Evolutionary conservation across 92 coral and sea anemone species (phyloP).

Genomic region (Porites divaricata): DNA sequence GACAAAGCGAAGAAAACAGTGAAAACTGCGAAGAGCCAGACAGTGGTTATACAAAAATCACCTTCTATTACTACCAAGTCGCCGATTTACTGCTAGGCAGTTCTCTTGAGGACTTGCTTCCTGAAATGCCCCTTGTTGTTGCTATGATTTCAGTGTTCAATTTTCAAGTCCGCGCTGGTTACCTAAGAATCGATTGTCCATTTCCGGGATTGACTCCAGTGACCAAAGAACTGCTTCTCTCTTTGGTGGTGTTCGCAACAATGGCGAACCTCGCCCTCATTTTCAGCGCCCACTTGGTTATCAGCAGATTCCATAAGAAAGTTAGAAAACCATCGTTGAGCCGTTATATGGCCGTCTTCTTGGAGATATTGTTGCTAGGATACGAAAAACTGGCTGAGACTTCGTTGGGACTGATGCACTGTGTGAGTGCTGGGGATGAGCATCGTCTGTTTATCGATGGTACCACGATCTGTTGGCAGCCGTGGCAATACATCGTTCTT

Average conservation of each 20-base stretch:
- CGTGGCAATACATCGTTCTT: slow-evolving; percentile 59
- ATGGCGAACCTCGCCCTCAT: slow-evolving; percentile 44
- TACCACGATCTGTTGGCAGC: slow-evolving; percentile 48
- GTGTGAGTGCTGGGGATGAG: slow-evolving; percentile 50
- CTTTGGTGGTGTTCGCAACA: slow-evolving; percentile 51
- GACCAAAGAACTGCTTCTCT: slow-evolving; percentile 61
- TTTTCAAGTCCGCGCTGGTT: slow-evolving; percentile 25
- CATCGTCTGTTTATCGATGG: slow-evolving; percentile 55
- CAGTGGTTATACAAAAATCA: slow-evolving; percentile 49
- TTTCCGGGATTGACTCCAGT: slow-evolving; percentile 74
- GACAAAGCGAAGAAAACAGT: background rate
- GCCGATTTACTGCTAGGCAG: slow-evolving; percentile 37
- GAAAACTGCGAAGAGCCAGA: slow-evolving; percentile 7
- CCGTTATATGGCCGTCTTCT: slow-evolving; percentile 50
- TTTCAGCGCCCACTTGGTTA: slow-evolving; percentile 41
- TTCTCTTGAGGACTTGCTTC: slow-evolving; percentile 21
- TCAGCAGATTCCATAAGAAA: slow-evolving; percentile 33
- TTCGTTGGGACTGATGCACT: slow-evolving; percentile 47
- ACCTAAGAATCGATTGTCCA: slow-evolving; percentile 55
- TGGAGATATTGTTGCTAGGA: slow-evolving; percentile 69
- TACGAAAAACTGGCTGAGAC: slow-evolving; percentile 62
- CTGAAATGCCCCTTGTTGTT: slow-evolving; percentile 9
- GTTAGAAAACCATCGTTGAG: slow-evolving; percentile 14
- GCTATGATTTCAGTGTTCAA: slow-evolving; percentile 36
- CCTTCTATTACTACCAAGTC: slow-evolving; percentile 62